These are phyloP conservation scores for Hermatobates lingyangjiaoensis DNA, from an alignment of 1,140 invertebrate species.

Conservation along the genomic window DNA sequence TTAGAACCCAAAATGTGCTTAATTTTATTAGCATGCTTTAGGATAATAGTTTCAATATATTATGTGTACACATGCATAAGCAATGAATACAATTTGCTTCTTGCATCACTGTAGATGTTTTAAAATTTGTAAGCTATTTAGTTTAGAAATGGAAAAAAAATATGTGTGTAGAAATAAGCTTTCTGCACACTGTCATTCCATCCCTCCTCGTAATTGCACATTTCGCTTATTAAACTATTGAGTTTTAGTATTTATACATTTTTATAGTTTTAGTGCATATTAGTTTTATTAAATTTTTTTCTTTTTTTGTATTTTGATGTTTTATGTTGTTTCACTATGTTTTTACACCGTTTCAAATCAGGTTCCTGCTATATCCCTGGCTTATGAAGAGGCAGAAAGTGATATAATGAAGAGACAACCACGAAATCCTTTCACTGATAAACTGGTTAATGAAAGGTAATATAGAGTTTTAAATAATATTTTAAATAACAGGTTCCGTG, in stretches of 20 bases:
- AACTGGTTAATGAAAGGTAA: conserved; percentile 98
- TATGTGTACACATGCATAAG: too few relatives aligned
- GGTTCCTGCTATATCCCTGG: conserved; percentile 95
- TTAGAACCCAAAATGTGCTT: too few relatives aligned
- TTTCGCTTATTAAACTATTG: conserved; percentile 8
- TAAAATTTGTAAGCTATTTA: too few relatives aligned
- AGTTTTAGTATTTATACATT: conserved; percentile 1
- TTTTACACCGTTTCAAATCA: conserved; percentile 26
- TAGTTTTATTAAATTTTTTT: conserved; percentile 13
- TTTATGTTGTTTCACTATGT: conserved; percentile 17
- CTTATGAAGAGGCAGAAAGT: conserved; percentile 93
- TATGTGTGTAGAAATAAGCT: conserved; percentile 7
- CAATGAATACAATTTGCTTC: too few relatives aligned
- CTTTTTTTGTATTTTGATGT: conserved; percentile 12
- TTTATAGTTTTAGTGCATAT: neutral
- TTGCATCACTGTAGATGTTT: too few relatives aligned
- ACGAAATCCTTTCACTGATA: conserved; percentile 84
- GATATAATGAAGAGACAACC: conserved; percentile 99
- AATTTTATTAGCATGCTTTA: too few relatives aligned
- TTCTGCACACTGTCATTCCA: conserved; percentile 6
- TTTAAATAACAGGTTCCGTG: neutral
- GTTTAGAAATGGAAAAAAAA: too few relatives aligned
- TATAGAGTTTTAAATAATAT: conserved; percentile 7
- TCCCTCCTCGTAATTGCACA: conserved; percentile 14
- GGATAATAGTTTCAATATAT: too few relatives aligned